Base-by-base conservation (phyloP, 2,888 invertebrate genomes). In the Apamea monoglypha region DNA sequence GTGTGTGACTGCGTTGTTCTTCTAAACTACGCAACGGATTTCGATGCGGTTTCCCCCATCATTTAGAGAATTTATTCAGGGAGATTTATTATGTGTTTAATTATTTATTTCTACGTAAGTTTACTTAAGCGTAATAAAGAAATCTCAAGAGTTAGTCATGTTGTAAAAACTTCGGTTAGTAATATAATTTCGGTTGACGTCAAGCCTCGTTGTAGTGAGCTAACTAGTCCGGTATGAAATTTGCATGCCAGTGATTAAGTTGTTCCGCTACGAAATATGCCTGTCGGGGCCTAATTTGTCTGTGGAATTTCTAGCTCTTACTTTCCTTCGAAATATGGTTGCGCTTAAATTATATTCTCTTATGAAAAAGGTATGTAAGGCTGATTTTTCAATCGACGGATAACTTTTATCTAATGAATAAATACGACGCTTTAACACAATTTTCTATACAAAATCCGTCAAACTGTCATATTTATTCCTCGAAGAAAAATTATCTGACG, bases 201-300 rank as follows among this genome's bases (percentile, higher is more conserved):
- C 64, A 32, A 53, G 36, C 12, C 25, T 63, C 29, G 59, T 67
- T 76, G 16, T 29, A 82, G 29, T 82, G 36, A 69, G 36, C 21
- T 36, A 80, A 81, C 44, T 81, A 47, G 63, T 29, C n/a, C 40
- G 21, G 63, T 82, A 61, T 76, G 64, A 66, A 82, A 76, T 81
- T 82, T 75, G 64, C 50, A 76, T 44, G 29, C 40, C n/a, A 32
- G 40, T 74, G 25, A 66, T 82, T 36, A 82, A 59, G 32, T 59
- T 66, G 21, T 70, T 70, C 64, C 50, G 82, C 47, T 59, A 25
- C 36, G 14, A 53, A 53, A 47, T 63, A 64, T n/a, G n/a, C 66
- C 12, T 36, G 21, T 56, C 69, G 40, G 29, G 36, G 47, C 4
- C 7, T 29, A n/a, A 61, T 73, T 61, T 16, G 32, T 21, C 8